Evolutionary conservation across 2,888 invertebrate species (phyloP), one percentile per base, ranked within the genome.

Genomic region (Dicyrtomina minuta): DNA sequence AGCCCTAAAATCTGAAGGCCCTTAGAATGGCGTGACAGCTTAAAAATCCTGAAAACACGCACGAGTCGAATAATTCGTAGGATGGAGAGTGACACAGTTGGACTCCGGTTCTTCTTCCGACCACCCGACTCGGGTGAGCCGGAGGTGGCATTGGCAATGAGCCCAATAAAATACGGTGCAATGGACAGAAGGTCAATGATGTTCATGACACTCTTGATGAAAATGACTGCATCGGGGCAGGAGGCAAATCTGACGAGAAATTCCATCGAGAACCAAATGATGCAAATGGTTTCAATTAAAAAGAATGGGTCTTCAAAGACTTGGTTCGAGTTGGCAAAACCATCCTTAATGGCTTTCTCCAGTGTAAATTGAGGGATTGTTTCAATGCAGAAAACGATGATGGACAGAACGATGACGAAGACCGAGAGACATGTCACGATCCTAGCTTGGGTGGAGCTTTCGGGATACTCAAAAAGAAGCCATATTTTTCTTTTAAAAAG

Each of bases 41-140:
- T 77, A 13, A 77, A 71, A 44, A 77, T 75, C 39, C 77, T 56
- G 26, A 77, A 75, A 6, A 77, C 75, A 13, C 76, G 62, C 2
- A 77, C 75, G 22, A 77, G 72, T 10, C 74, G 62, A 33, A 77
- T 65, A 0, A 75, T 70, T 12, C 75, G 70, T 13, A 77, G 58
- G 24, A 77, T 46, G 51, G 74, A 67, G 0, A 75, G 62, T 0
- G 55, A 10, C 15, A 33, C 33, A 1, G n/a, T 22, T 51, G 49
- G 17, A 12, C 1, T 22, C 49, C 51, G n/a, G n/a, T n/a, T n/a
- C 26, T 44, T 13, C 4, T 26, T 13, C n/a, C 20, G 61, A 0
- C 55, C 1, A 2, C 20, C 46, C 0, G 33, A n/a, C 13, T 27
- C n/a, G n/a, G n/a, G n/a, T n/a, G n/a, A n/a, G 20, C 3, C 13